phyloP scores from a whole-genome alignment of 2,888 invertebrate genomes.

The Furcula furcula region DNA sequence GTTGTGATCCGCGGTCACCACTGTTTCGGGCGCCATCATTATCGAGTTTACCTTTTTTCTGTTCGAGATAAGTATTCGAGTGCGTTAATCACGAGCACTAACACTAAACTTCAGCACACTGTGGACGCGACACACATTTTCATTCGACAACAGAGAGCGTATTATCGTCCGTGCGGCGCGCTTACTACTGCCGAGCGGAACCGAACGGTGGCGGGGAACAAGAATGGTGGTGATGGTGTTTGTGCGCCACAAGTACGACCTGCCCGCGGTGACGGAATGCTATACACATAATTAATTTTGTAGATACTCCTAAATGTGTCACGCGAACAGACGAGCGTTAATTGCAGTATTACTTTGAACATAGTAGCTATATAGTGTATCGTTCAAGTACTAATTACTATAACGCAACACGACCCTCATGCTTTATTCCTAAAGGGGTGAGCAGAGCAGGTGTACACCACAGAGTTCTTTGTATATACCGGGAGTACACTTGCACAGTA shows the following conservation, averaged over 20 bases:
- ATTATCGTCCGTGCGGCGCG: slow-evolving; percentile 60
- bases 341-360: no score
- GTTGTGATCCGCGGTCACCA: slow-evolving; percentile 89
- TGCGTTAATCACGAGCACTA: slow-evolving; percentile 56
- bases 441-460: no score
- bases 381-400: no score
- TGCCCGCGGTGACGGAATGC: slow-evolving; percentile 41
- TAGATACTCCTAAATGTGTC: slow-evolving; percentile 19
- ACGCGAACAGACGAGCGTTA: slow-evolving; percentile 9
- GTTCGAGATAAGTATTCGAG: slow-evolving; percentile 20
- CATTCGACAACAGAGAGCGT: slow-evolving; percentile 54
- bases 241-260: slow-evolving; percentile 26
- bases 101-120: slow-evolving; percentile 65
- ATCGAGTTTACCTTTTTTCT: slow-evolving; percentile 38
- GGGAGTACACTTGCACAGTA: no score
- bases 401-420: no score
- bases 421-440: no score
- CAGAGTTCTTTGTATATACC: no score
- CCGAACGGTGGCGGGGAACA: slow-evolving; percentile 42
- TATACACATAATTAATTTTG: slow-evolving; percentile 31
- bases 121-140: slow-evolving; percentile 64
- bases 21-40: slow-evolving; percentile 92
- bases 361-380: no score
- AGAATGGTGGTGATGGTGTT: slow-evolving; percentile 47
- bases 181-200: slow-evolving; percentile 58